Base-by-base conservation (phyloP, 1,140 invertebrate genomes). In the Brachystomella parvula region DNA sequence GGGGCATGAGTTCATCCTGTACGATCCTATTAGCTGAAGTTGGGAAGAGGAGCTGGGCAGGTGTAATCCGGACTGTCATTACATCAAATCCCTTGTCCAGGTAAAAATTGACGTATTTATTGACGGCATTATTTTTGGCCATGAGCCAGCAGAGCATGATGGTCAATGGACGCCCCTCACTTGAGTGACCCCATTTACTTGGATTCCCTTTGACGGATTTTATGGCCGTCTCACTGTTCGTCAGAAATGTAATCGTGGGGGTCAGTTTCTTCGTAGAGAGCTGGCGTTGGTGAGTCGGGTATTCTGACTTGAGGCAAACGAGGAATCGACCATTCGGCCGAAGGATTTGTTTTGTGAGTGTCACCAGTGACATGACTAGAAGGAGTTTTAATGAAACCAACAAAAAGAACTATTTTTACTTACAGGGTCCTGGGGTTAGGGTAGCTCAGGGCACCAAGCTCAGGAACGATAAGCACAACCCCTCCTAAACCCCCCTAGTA, bases 1-100 rank as follows among this genome's bases (percentile, higher is more conserved):
- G 19, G 3, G 69, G 69, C 3, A 71, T 63, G 15, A 71, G 21
- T 44, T 71, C 69, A 19, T 65, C 32, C 30, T 47, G 30, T n/a
- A 68, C 59, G 12, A 68, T 61, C 19, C 26, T 26, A n/a, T 56
- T 68, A 21, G 19, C 88, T 74, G 85, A 87, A 2, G 79, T 75
- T 2, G 91, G 92, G 86, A 88, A 91, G 66, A 94, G 80, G 26
- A 92, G 80, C 76, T 92, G 89, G 83, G 85, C 87, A 0, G 89
- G 89, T n/a, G 83, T 86, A 53, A 90, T 84, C 39, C 83, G 83
- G 1, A 94, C 84, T 21, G 85, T 84, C 19, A 92, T 77, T 2
- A 94, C 89, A 78, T 94, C 90, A 76, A 89, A 94, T 21, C 89
- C 90, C 76, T 88, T 84, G 56, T 88, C 85, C 61, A 88, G 78